A percentile compares a stretch with the other conserved stretches of the same genome.
phyloP scores from a whole-genome alignment of 2,797 vertebrate genomes.

The Enteromius fasciolatus region DNA sequence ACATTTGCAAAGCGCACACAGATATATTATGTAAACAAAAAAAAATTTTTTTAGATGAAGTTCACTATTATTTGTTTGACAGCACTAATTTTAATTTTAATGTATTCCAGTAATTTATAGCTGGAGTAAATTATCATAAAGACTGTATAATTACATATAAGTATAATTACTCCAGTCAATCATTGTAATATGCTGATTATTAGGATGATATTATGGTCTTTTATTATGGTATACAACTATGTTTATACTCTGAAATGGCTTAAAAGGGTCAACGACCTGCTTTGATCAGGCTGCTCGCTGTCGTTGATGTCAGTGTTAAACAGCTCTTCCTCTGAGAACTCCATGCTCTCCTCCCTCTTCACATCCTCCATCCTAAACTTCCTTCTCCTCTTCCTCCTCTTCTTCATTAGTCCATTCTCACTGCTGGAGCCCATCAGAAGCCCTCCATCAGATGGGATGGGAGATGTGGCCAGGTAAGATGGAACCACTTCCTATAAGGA shows the following conservation, averaged over 20 bases:
- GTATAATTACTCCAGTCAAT: neutral
- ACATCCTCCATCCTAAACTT: constrained; percentile 86
- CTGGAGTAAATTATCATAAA: neutral
- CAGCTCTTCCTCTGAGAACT: constrained; percentile 89
- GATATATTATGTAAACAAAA: no score
- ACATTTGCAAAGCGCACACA: no score
- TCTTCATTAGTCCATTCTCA: constrained; percentile 75
- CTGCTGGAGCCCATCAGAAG: constrained; percentile 78
- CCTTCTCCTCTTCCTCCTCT: constrained; percentile 91
- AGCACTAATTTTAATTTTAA: neutral
- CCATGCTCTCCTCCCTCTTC: constrained; percentile 83
- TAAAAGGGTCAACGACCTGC: constrained; percentile 54
- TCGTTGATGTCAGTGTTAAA: constrained; percentile 94
- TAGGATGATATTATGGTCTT: neutral
- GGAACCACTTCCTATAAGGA: constrained; percentile 85
- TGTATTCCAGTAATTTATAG: neutral
- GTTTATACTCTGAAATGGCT: neutral
- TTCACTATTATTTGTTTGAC: no score
- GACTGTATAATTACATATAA: no score
- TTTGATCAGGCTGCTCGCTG: constrained; percentile 80
- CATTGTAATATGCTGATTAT: neutral
- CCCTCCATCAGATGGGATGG: constrained; percentile 84
- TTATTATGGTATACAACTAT: neutral
- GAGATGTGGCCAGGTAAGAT: constrained; percentile 90
- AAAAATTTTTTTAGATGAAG: no score